These are phyloP conservation scores for Ochropacha duplaris DNA, from an alignment of 2,888 invertebrate species.

Conservation along the genomic window DNA sequence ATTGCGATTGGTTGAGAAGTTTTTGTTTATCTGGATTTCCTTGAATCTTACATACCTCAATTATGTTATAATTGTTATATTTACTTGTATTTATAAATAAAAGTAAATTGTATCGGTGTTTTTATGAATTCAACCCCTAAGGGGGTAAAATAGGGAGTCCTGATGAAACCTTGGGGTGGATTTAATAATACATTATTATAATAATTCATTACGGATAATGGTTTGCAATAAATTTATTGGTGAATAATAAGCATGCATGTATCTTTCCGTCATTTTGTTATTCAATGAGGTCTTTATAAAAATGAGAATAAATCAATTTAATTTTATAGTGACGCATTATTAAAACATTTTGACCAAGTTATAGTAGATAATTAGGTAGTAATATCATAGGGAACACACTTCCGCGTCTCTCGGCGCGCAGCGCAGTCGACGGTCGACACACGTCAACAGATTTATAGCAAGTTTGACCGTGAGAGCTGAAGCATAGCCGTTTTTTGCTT, in stretches of 20 bases:
- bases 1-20: too few species aligned
- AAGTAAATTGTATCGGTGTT: too few species aligned
- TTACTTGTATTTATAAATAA: too few species aligned
- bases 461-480: conserved; percentile 79
- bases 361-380: conserved; percentile 61
- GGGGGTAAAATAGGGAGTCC: too few species aligned
- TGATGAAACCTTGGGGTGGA: too few species aligned
- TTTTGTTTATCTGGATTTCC: too few species aligned
- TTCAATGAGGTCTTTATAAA: conserved; percentile 1
- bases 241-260: not conserved
- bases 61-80: too few species aligned
- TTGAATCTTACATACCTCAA: too few species aligned
- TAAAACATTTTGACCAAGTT: conserved; percentile 48
- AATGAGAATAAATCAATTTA: conserved; percentile 23
- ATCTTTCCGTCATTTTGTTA: not conserved
- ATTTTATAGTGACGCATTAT: conserved; percentile 44
- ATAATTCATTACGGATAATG: not conserved
- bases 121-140: too few species aligned
- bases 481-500: conserved; percentile 75
- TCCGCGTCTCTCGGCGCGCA: conserved; percentile 53
- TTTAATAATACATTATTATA: too few species aligned
- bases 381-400: conserved; percentile 43
- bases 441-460: conserved; percentile 76
- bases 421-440: conserved; percentile 29
- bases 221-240: not conserved